A percentile compares a stretch with the other conserved stretches of the same genome.
phyloP scores from a whole-genome alignment of 2,888 invertebrate genomes.

The Ligdia adustata region DNA sequence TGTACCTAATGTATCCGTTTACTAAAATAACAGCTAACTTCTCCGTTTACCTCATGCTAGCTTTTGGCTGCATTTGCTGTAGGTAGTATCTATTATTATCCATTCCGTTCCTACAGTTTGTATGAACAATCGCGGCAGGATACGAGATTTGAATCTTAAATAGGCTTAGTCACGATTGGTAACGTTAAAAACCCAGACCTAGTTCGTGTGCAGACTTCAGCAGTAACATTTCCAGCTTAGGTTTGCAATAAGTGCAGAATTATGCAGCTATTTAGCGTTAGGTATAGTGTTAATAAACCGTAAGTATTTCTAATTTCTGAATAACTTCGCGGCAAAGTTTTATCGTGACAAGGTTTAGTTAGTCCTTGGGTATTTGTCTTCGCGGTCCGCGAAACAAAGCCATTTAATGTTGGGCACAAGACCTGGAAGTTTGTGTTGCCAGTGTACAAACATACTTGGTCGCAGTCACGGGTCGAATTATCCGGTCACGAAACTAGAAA shows the following conservation, averaged over 20 bases:
- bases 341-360: not conserved
- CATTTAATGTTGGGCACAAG: constrained; percentile 3
- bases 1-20: constrained; percentile 13
- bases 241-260: not conserved
- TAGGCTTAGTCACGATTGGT: constrained; percentile 71
- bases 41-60: constrained; percentile 2
- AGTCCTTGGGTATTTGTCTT: not conserved
- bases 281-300: constrained; percentile 1
- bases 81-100: not conserved
- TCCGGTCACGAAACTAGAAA: constrained; percentile 6
- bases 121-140: constrained; percentile 69
- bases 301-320: not conserved
- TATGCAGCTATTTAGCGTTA: constrained; percentile 5
- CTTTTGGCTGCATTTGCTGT: constrained; percentile 5
- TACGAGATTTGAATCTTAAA: constrained; percentile 76
- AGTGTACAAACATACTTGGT: constrained; percentile 11
- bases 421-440: constrained; percentile 12
- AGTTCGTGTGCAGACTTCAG: constrained; percentile 42
- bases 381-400: constrained; percentile 1
- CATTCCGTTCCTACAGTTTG: constrained; percentile 45
- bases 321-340: not conserved
- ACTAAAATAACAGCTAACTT: not conserved
- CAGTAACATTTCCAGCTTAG: constrained; percentile 14
- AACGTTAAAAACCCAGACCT: constrained; percentile 45
- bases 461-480: constrained; percentile 7